Evolutionary conservation across 2,888 invertebrate genomes (phyloP).

Genomic region (Syrista parreyssii): DNA sequence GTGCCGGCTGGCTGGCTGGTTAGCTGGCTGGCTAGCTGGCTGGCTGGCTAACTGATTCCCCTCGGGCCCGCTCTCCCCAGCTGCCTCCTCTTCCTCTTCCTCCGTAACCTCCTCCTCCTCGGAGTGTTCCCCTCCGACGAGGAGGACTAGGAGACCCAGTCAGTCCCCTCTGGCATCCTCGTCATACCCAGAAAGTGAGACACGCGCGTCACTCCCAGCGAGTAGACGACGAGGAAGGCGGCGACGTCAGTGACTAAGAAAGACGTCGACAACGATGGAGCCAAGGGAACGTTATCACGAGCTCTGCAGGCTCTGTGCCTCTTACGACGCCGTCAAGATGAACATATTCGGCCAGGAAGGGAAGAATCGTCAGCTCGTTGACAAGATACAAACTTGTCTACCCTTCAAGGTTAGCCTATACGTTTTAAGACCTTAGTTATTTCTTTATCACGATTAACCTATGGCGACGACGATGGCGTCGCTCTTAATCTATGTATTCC

Average conservation of each 20-base stretch:
- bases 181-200: neutral
- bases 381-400: slow-evolving; percentile 66
- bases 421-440: slow-evolving; percentile 4
- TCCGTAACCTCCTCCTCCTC: neutral
- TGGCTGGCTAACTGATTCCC: neutral
- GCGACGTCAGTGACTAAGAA: slow-evolving; percentile 5
- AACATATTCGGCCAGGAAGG: slow-evolving; percentile 67
- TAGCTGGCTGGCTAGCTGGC: neutral
- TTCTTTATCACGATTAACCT: neutral
- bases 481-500: neutral
- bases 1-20: neutral
- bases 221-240: neutral
- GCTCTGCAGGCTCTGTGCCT: slow-evolving; percentile 67
- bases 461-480: neutral
- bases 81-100: slow-evolving; percentile 1
- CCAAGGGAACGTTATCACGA: slow-evolving; percentile 66
- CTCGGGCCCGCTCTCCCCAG: slow-evolving; percentile 1
- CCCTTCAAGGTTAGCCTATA: slow-evolving; percentile 63
- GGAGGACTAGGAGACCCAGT: neutral
- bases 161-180: neutral
- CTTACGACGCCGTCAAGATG: slow-evolving; percentile 66
- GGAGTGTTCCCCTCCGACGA: neutral
- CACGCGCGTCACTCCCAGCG: slow-evolving; percentile 1
- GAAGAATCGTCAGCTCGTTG: slow-evolving; percentile 64
- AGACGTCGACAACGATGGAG: slow-evolving; percentile 28